Conservation (phyloP, 2,797 vertebrate species). For the Fistularia tabacaria region DNA sequence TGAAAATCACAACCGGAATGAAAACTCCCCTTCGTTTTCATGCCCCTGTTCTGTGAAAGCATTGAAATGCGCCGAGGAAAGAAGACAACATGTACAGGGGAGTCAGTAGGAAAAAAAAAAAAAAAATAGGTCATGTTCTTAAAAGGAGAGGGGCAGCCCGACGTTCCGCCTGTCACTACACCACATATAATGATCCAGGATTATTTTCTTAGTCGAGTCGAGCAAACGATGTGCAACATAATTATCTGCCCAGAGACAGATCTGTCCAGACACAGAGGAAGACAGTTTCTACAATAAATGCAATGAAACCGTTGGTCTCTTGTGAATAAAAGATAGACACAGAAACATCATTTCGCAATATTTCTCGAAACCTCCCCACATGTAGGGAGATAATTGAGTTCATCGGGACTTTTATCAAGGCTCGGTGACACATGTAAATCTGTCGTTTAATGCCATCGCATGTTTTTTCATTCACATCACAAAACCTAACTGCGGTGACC, state of each 20-base stretch:
- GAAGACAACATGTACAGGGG: conserved; percentile 51
- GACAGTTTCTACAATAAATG: conserved; percentile 26
- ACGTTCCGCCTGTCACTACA: conserved; percentile 44
- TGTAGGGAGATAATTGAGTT: conserved; percentile 3
- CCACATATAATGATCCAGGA: conserved; percentile 42
- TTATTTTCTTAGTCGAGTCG: conserved; percentile 7
- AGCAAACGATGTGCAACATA: conserved; percentile 26
- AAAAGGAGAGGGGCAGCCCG: conserved; percentile 50
- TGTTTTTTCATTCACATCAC: too few relatives aligned
- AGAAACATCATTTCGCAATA: conserved; percentile 25
- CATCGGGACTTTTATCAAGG: too few relatives aligned
- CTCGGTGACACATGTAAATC: too few relatives aligned
- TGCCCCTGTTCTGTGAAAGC: conserved; percentile 63
- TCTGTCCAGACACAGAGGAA: background rate
- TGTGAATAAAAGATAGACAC: background rate
- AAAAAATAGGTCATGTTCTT: conserved; percentile 71
- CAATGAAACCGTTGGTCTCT: conserved; percentile 16
- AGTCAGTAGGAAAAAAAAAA: conserved; percentile 32
- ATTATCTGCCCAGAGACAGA: conserved; percentile 16
- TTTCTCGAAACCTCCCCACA: conserved; percentile 23
- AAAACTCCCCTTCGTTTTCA: conserved; percentile 60
- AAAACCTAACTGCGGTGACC: too few relatives aligned
- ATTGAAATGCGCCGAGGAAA: conserved; percentile 52
- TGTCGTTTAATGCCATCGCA: too few relatives aligned
- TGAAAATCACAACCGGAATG: conserved; percentile 26